Base-by-base conservation (phyloP, 2,888 invertebrate species). In the Drosophila melanosoma region DNA sequence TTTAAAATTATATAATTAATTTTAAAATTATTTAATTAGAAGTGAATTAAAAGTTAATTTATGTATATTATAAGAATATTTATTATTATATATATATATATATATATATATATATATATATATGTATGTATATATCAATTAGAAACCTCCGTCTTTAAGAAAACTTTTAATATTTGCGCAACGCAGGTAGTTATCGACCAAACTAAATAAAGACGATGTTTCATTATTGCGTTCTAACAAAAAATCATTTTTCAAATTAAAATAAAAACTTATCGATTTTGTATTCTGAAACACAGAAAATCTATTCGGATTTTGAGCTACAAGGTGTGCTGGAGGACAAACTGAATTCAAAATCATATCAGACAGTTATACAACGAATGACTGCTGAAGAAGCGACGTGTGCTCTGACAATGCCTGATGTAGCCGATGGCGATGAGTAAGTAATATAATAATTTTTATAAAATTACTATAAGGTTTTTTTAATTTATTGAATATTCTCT, bases 281-380 rank as follows among this genome's bases (percentile, higher is more conserved):
- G 7, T 7, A 60, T 35, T 35, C 11, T 42, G 1, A 12, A 20
- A 45, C 12, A 49, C 45, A 99, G 98, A 99, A 99, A 97, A 96
- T 99, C 93, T 99, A 99, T 94, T 98, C 98, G 56, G 99, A 99
- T 94, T 99, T 99, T 94, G 99, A 99, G 94, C 95, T 99, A 72
- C 99, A 99, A 94, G 99, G 99, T 81, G 99, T 99, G 52, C 98
- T 98, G 93, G 99, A 99, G 91, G 99, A 99, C 93, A 98, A 98
- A 93, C 94, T 99, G 69, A 98, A 99, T 94, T 98, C 98, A 75
- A 99, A 99, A 94, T 96, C 96, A 83, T 99, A 99, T 94, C 97
- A 98, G 94, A 96, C 96, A 73, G 97, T 99, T 86, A 96, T 97
- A 68, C 96, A 97, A 85, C 95, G 99, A 87, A 97, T 99, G 96